phyloP scores from a whole-genome alignment of 2,113 vertebrate species.

The Datnioides undecimradiatus region DNA sequence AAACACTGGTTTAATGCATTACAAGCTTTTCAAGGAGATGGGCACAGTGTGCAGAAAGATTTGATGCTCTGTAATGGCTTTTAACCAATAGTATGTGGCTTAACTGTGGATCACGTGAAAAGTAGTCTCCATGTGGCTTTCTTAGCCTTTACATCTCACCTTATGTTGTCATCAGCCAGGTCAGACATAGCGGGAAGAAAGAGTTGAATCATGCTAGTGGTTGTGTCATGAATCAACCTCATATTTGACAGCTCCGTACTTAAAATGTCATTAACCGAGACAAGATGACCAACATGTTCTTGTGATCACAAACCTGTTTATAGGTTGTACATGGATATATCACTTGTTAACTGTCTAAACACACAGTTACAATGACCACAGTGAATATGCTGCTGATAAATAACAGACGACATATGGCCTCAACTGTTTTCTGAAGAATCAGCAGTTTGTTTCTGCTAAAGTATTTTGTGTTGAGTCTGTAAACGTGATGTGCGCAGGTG shows the following conservation, averaged over 20 bases:
- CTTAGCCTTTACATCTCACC: slow-evolving; percentile 33
- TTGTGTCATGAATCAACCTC: slow-evolving; percentile 29
- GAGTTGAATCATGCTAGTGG: slow-evolving; percentile 19
- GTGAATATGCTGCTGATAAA: slow-evolving; percentile 44
- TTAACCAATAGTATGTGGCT: slow-evolving; percentile 24
- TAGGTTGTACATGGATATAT: slow-evolving; percentile 24
- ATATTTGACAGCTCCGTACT: slow-evolving; percentile 13
- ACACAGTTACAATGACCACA: slow-evolving; percentile 6
- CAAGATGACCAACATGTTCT: slow-evolving; percentile 3
- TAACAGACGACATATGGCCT: slow-evolving; percentile 22
- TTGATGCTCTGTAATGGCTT: slow-evolving; percentile 18
- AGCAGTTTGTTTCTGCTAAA: not conserved
- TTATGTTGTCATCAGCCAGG: slow-evolving; percentile 18
- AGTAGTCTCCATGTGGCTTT: slow-evolving; percentile 20
- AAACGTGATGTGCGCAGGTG: slow-evolving; percentile 6
- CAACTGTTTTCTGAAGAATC: slow-evolving; percentile 53
- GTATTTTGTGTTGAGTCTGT: slow-evolving; percentile 26
- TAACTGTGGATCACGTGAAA: slow-evolving; percentile 24
- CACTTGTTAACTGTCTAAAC: slow-evolving; percentile 7
- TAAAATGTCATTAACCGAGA: slow-evolving; percentile 33
- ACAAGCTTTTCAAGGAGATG: slow-evolving; percentile 36
- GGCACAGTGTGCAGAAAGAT: slow-evolving; percentile 29
- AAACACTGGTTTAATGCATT: slow-evolving; percentile 40
- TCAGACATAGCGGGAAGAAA: not conserved
- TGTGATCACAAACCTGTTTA: slow-evolving; percentile 43